Base-by-base conservation (phyloP, 2,113 vertebrate species). In the Trematocara stigmaticum region DNA sequence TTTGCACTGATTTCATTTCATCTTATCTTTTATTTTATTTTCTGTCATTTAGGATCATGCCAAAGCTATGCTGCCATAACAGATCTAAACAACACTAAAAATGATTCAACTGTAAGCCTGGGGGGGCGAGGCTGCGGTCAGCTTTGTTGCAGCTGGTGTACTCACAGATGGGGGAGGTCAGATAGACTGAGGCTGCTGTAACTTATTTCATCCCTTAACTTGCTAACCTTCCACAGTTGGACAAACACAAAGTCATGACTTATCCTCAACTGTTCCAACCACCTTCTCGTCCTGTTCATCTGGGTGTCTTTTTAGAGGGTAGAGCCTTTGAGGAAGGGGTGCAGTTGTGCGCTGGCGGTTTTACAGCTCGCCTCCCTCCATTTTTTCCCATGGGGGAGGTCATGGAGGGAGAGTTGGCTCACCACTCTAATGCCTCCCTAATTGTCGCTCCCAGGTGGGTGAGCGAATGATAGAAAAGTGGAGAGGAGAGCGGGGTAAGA, bases 361-460 rank as follows among this genome's bases (percentile, higher is more conserved):
- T 90, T 74, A 87, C 79, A 78, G 55, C 59, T 76, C 57, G 66
- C 23, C 53, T 89, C 56, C 78, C 45, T 80, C 69, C 2, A 5
- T 80, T 82, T 80, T 34, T 88, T 79, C 81, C 92, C 66, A 74
- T 51, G 40, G 83, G 88, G 71, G 78, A 93, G 93, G 93, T 93
- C 90, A 64, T 52, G 29, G 74, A 78, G 56, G 80, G 91, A 91
- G 84, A 82, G 87, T 88, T 90, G 88, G 87, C 69, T 86, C 87
- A 78, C 74, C 82, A 81, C 57, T 82, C 88, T 94, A 91, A 93
- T 93, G 71, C 59, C 81, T 91, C 88, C 83, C 91, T 96, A 95
- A 96, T 96, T 95, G 93, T 85, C 20, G 64, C 91, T 94, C 92
- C 89, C 87, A 91, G 91, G 92, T 89, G 92, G 85, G 59, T 84